Evolutionary conservation across 2,888 invertebrate genomes (phyloP), one percentile per base, ranked within the genome.

Genomic region (Oligia strigilis): DNA sequence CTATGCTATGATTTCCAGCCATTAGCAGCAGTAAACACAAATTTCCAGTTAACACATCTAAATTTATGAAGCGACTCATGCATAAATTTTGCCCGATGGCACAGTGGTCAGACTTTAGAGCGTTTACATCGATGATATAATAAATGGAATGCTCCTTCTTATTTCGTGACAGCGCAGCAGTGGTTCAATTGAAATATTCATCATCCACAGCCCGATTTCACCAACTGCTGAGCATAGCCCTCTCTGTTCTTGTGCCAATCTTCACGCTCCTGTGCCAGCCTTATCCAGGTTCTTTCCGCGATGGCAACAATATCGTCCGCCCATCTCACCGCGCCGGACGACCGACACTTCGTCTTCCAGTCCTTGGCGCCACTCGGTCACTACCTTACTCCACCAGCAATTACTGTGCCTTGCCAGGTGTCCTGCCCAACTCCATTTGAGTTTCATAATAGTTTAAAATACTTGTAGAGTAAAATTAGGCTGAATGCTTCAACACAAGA

Each of bases 31-130:
- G 80, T 83, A 86, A 85, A 85, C 84, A 83, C 84, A 85, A 86
- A 83, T 85, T 85, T 84, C 84, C 70, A 86, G 87, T 80, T 86
- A 86, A 77, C 87, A 86, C 84, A 85, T 85, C 84, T 83, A 86
- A 85, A 85, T 85, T 85, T 85, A 85, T 85, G 85, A 85, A 86
- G 77, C 84, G n/a, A 86, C n/a, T 75, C 85, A 87, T 86, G 85
- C 85, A 85, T 85, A 83, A 67, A 85, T 85, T 83, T 64, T 19
- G 58, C 72, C 73, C 70, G 75, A 75, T 85, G 77, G 75, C 67
- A 66, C 67, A 73, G 75, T 55, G 84, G 85, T 77, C 75, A 55
- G 66, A 83, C 73, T 77, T 79, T 82, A 40, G 64, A 77, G 81
- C n/a, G 6, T 60, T 70, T 14, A 69, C 46, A 36, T 71, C 3